Evolutionary conservation across 2,888 invertebrate species (phyloP), one percentile per base, ranked within the genome.

Genomic region (Anoplius nigerrimus): DNA sequence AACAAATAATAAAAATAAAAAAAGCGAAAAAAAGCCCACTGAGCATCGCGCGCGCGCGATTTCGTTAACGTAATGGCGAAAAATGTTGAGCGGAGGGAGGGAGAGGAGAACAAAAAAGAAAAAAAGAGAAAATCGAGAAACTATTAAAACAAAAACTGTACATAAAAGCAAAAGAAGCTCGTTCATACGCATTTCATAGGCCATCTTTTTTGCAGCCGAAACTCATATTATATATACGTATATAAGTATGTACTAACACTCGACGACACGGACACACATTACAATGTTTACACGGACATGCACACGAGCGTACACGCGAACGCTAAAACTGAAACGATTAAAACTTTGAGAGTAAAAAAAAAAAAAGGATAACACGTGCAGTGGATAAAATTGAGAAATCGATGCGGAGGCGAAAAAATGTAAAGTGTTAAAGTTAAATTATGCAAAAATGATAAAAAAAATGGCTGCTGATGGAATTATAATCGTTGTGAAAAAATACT

Each of bases 121-220:
- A 8, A 34, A 24, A 24, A 24, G 6, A 6, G 24, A 24, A 6
- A 24, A 24, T 2, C 34, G 11, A 34, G 34, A 18, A 48, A 48
- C 8, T 48, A 48, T n/a, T n/a, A 48, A 45, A 18, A 18, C 16
- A 48, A 48, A 42, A 48, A 11, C 48, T 79, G 77, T 79, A 79
- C 66, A 79, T 78, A 78, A 60, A n/a, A 68, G 63, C 56, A 62
- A n/a, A n/a, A 24, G 66, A 22, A 57, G 68, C 76, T 69, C 73
- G 59, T 71, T 71, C 79, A 78, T 71, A 62, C 57, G 67, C 76
- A 58, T 79, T 69, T 79, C 77, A 76, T 79, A 74, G 66, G 24
- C 74, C 79, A 70, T 70, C 75, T 63, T 64, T 79, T 79, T 78
- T 76, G 74, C 76, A 78, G 67, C 61, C 75, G 34, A 78, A 69